Conservation (phyloP, 2,888 invertebrate genomes). For the Anoplius nigerrimus region DNA sequence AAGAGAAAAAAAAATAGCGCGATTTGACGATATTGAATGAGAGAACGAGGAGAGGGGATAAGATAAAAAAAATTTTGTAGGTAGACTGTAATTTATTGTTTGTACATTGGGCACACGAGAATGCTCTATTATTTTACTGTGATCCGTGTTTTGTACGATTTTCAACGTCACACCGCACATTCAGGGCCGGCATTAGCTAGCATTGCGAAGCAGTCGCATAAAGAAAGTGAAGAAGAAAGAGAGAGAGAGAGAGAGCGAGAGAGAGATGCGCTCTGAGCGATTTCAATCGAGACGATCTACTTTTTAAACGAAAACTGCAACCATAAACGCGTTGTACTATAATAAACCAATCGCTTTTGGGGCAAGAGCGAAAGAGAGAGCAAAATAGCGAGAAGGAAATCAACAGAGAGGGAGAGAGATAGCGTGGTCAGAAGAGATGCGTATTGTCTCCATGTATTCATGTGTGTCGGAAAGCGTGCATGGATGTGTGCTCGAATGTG, state of each 20-base stretch:
- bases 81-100: slow-evolving; percentile 61
- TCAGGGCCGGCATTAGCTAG: slow-evolving; percentile 45
- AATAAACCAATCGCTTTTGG: too few relatives aligned
- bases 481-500: too few relatives aligned
- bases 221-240: background rate
- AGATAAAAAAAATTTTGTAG: slow-evolving; percentile 52
- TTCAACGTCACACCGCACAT: slow-evolving; percentile 64
- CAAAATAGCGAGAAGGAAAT: too few relatives aligned
- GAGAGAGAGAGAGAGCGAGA: background rate
- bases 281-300: background rate
- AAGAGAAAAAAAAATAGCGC: slow-evolving; percentile 57
- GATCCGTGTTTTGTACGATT: slow-evolving; percentile 67
- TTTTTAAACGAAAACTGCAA: slow-evolving; percentile 1
- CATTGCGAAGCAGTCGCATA: background rate
- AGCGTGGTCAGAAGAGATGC: too few relatives aligned
- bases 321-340: background rate
- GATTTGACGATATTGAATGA: slow-evolving; percentile 58
- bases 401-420: too few relatives aligned
- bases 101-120: slow-evolving; percentile 66
- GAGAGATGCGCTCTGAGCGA: background rate
- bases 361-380: too few relatives aligned
- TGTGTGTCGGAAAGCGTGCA: too few relatives aligned
- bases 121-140: slow-evolving; percentile 67
- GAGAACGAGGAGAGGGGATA: slow-evolving; percentile 28
- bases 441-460: too few relatives aligned